phyloP scores from a whole-genome alignment of 1,140 invertebrate genomes.

The Heliothis virescens region DNA sequence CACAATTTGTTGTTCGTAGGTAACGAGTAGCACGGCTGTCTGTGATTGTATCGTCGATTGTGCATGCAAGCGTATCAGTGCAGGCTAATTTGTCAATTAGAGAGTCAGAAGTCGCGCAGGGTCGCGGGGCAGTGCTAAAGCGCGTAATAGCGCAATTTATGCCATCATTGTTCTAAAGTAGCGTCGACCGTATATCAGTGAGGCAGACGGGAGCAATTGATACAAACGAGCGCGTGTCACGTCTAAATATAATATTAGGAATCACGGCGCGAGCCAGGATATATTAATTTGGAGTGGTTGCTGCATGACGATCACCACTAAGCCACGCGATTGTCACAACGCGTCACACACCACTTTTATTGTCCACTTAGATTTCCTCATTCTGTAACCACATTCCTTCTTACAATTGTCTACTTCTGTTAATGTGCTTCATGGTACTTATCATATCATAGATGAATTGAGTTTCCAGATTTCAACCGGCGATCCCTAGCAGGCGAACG shows the following conservation, averaged over 20 bases:
- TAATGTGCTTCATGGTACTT: constrained; percentile 18
- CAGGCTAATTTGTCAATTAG: constrained; percentile 69
- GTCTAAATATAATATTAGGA: constrained; percentile 87
- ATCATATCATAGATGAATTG: constrained; percentile 9
- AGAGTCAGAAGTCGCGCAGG: constrained; percentile 59
- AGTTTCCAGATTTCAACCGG: constrained; percentile 6
- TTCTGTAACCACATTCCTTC: constrained; percentile 47
- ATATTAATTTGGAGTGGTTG: constrained; percentile 84
- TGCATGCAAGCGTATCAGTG: constrained; percentile 64
- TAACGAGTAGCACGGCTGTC: constrained; percentile 40
- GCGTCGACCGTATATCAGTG: constrained; percentile 83
- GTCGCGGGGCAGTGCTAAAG: constrained; percentile 69
- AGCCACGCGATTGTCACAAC: constrained; percentile 60
- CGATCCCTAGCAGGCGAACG: background rate
- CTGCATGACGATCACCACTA: constrained; percentile 70
- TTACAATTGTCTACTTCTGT: constrained; percentile 33
- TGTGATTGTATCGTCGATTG: constrained; percentile 58
- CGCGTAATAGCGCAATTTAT: constrained; percentile 83
- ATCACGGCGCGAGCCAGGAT: constrained; percentile 86
- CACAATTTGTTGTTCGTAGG: constrained; percentile 51
- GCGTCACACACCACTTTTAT: constrained; percentile 47
- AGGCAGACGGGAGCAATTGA: constrained; percentile 84
- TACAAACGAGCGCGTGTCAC: constrained; percentile 85
- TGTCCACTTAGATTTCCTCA: constrained; percentile 45
- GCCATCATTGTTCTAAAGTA: constrained; percentile 85